Base-by-base conservation (phyloP, 2,888 invertebrate species). In the Meteorus colon region DNA sequence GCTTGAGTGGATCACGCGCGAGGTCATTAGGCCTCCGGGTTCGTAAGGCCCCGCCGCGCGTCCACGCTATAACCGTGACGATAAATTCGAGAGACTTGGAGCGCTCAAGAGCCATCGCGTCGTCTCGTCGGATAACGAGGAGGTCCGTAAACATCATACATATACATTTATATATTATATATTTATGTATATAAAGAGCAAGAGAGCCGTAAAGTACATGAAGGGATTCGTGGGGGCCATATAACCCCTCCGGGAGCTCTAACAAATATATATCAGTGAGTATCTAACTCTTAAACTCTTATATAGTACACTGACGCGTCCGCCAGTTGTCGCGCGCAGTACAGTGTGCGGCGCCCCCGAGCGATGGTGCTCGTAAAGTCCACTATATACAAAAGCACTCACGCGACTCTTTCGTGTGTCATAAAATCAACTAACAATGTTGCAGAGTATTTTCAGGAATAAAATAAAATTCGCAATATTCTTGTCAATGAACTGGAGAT, bases 291-390 rank as follows among this genome's bases (percentile, higher is more conserved):
- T 62, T 31, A 14, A 31, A 34, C 34, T 31, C n/a, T 62, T 31
- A 29, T 60, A 27, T 48, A 48, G 48, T 48, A 62, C 41, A 76
- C 73, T 71, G 73, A 77, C 75, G 76, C 74, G 48, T 69, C 48
- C 48, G 48, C 48, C 48, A 71, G 77, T 76, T 79, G 80, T 80
- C 80, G 79, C 81, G 70, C 79, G 75, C 71, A 48, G 48, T n/a
- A 48, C 48, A 5, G 48, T 48, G 48, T 3, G n/a, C 16, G 48
- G 48, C 48, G 48, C 48, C 48, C 66, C 68, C 73, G 76, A 79
- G 79, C 78, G 79, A 74, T 76, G 79, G 83, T 80, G 85, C 83
- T 82, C 86, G 85, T 86, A 85, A 86, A 82, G n/a, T 55, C 19
- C 72, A 80, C 77, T 73, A 73, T 37, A 72, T 79, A 60, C 77